These are phyloP conservation scores for Poecile atricapillus DNA, from an alignment of 2,113 vertebrate species.

Conservation along the genomic window DNA sequence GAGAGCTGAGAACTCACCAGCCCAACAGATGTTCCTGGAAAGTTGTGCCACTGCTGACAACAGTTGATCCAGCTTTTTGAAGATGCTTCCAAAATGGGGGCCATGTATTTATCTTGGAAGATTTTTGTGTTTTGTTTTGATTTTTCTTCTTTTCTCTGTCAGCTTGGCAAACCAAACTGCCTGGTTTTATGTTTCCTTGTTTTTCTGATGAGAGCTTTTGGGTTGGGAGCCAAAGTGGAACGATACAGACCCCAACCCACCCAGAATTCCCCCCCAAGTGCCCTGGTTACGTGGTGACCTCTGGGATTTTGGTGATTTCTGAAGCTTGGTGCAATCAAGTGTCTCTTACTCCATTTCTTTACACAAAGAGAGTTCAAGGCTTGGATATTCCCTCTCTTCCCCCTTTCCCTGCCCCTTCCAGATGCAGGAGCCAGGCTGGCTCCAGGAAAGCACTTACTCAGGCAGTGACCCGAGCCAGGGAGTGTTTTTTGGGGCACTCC, in stretches of 20 bases:
- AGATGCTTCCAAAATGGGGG: conserved; percentile 15
- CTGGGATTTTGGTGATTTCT: not conserved
- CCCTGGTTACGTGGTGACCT: conserved; percentile 23
- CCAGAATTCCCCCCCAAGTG: not conserved
- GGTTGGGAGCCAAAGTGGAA: conserved; percentile 11
- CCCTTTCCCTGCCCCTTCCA: conserved; percentile 7
- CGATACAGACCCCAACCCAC: not conserved
- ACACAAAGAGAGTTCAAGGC: conserved; percentile 18
- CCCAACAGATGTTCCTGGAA: not conserved
- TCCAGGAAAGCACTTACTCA: conserved; percentile 18
- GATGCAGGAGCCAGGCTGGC: not conserved
- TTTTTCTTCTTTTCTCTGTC: not conserved
- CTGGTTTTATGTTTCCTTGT: not conserved
- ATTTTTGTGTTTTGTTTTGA: not conserved
- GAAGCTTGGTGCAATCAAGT: not conserved
- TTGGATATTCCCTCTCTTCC: conserved; percentile 6
- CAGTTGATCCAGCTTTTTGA: not conserved
- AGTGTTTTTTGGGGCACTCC: not conserved
- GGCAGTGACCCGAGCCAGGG: not conserved
- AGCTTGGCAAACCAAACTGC: not conserved
- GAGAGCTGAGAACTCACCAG: not conserved
- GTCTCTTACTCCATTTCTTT: not conserved
- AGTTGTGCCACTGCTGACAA: conserved; percentile 27
- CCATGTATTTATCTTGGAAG: conserved; percentile 39
- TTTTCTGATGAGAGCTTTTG: conserved; percentile 39